Conservation (phyloP, 2,797 vertebrate genomes). For the Kryptolebias ocellatus region DNA sequence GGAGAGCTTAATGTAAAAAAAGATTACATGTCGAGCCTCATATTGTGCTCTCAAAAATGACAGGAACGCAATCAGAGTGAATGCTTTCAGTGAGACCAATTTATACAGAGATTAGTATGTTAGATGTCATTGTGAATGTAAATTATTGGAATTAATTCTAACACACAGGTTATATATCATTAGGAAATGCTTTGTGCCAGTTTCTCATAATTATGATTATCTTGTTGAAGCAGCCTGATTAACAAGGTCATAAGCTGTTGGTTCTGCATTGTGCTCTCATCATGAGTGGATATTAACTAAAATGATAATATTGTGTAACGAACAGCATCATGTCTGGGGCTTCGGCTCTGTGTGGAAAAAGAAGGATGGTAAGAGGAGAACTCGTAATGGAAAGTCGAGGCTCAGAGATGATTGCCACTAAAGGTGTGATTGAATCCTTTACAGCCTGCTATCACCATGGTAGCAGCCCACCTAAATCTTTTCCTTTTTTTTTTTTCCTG, state of each 20-base stretch:
- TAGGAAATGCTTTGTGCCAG: conserved; percentile 8
- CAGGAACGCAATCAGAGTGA: conserved; percentile 1
- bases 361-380: conserved; percentile 5
- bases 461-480: conserved; percentile 47
- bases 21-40: conserved; percentile 21
- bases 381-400: conserved; percentile 9
- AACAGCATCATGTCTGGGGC: conserved; percentile 16
- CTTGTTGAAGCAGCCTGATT: conserved; percentile 32
- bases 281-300: conserved; percentile 24
- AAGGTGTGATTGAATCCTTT: conserved; percentile 43
- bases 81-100: no score
- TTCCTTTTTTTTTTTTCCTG: conserved; percentile 11
- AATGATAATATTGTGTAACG: conserved; percentile 24
- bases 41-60: conserved; percentile 11
- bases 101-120: background rate
- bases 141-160: background rate
- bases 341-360: conserved; percentile 1
- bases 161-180: background rate
- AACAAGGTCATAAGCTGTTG: background rate
- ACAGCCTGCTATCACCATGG: conserved; percentile 55
- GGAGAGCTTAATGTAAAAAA: conserved; percentile 21
- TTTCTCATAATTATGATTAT: conserved; percentile 22
- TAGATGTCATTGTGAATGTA: conserved; percentile 1
- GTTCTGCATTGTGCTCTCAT: conserved; percentile 11
- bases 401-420: conserved; percentile 39